Evolutionary conservation across 2,797 vertebrate species (phyloP), one percentile per base, ranked within the genome.

Genomic region (Muraenolepis orangiensis): DNA sequence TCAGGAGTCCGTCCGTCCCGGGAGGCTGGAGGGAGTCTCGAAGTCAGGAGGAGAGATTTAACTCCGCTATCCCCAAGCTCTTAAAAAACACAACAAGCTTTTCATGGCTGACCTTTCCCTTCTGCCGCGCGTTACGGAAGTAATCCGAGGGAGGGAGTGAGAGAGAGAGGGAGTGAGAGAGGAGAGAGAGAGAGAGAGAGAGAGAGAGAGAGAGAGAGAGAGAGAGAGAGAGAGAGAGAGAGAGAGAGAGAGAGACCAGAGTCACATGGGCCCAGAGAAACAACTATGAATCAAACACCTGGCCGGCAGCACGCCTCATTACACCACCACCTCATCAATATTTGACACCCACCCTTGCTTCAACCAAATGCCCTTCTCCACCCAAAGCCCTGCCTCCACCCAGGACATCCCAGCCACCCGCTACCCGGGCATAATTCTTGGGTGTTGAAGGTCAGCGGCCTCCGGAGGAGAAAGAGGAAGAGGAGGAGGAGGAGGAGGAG

Each of bases 61-160:
- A n/a, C 46, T 57, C 46, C 2, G 42, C 42, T 8, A 2, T 46
- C 42, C 42, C 16, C 46, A n/a, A 20, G 46, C 46, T n/a, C 18
- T 20, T 4, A 2, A n/a, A 6, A 51, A 57, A 57, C 6, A 46
- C 42, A 46, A 57, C 46, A 57, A 23, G 46, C 46, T 57, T n/a
- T n/a, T 57, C 18, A 57, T 5, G 46, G 46, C 20, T n/a, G 46
- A 57, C 46, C 46, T 76, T 42, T 97, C 95, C 97, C 98, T 98
- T 97, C 96, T 96, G 97, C 95, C 95, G 97, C 94, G 96, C 95
- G 94, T 96, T 96, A 97, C 98, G 93, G 81, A 95, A 86, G 93
- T 75, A 57, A 57, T 57, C 20, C 46, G 46, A 57, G 46, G 20
- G 46, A 57, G 42, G 42, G 42, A 46, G 42, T 3, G 38, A 40